phyloP scores from a whole-genome alignment of 2,888 invertebrate species.

The Drosophila pullipes region DNA sequence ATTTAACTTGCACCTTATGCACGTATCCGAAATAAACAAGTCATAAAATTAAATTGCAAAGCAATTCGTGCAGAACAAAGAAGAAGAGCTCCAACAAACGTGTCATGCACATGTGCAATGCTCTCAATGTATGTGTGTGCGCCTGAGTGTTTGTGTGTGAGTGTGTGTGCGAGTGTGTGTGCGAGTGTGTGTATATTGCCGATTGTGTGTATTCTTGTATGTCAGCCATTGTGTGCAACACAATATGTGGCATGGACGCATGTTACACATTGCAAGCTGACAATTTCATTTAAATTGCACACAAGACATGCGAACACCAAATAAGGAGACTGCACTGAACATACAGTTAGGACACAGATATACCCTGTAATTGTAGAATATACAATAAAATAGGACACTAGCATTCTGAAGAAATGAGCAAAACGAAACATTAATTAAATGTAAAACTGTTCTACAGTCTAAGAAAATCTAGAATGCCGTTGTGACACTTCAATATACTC shows the following conservation, averaged over 20 bases:
- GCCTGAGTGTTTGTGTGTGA: not conserved
- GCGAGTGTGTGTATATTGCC: slow-evolving; percentile 9
- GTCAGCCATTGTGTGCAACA: slow-evolving; percentile 67
- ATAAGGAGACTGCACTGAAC: slow-evolving; percentile 4
- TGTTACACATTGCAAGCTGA: slow-evolving; percentile 81
- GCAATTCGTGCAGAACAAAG: slow-evolving; percentile 46
- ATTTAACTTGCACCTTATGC: slow-evolving; percentile 36
- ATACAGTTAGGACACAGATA: not conserved
- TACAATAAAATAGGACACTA: not conserved
- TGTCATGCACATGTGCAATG: slow-evolving; percentile 56
- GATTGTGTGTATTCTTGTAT: slow-evolving; percentile 31
- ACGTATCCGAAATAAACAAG: slow-evolving; percentile 60
- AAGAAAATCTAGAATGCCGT: not conserved
- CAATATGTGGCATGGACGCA: slow-evolving; percentile 78
- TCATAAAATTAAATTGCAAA: slow-evolving; percentile 69
- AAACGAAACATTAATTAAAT: not conserved
- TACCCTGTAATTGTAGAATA: slow-evolving; percentile 10
- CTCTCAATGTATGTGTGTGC: slow-evolving; percentile 12
- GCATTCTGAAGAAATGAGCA: not conserved
- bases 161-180: not conserved
- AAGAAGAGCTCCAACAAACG: slow-evolving; percentile 43
- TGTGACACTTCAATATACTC: not conserved
- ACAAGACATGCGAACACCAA: slow-evolving; percentile 56
- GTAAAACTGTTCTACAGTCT: not conserved
- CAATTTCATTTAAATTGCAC: slow-evolving; percentile 81